A percentile compares a stretch with the other conserved stretches of the same genome.
Evolutionary conservation across 1,140 invertebrate genomes (phyloP).

Genomic region (Nasonia giraulti): DNA sequence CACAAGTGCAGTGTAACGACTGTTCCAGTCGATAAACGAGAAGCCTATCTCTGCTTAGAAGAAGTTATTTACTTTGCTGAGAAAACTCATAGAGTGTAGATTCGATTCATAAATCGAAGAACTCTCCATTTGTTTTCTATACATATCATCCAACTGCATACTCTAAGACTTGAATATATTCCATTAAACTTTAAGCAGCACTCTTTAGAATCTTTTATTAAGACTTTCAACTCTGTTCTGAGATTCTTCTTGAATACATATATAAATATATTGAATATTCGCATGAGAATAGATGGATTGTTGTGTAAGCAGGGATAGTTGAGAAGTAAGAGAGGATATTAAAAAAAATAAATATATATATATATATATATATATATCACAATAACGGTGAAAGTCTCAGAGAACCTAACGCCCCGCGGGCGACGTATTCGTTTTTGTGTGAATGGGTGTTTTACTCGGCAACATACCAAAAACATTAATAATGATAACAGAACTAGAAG

Average conservation of each 20-base stretch:
- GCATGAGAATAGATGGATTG: constrained; percentile 8
- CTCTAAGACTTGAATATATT: constrained; percentile 20
- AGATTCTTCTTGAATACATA: not conserved
- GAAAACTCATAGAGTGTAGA: not conserved
- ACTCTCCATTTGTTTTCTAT: constrained; percentile 22
- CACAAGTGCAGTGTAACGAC: not conserved
- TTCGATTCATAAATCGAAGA: constrained; percentile 5
- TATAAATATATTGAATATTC: not conserved
- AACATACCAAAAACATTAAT: constrained; percentile 34
- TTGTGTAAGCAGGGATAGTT: constrained; percentile 35
- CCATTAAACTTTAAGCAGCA: not conserved
- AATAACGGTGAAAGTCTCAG: constrained; percentile 44
- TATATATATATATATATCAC: constrained; percentile 10
- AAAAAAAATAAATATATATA: constrained; percentile 17
- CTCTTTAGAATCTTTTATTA: not conserved
- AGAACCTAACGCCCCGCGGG: constrained; percentile 30
- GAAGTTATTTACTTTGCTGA: constrained; percentile 1
- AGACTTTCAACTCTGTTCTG: constrained; percentile 9
- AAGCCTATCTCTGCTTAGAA: constrained; percentile 21
- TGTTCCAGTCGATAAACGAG: not conserved
- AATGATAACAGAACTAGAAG: constrained; percentile 28
- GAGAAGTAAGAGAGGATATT: not conserved
- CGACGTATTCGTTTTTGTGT: constrained; percentile 33
- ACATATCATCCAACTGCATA: constrained; percentile 29
- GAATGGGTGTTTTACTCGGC: constrained; percentile 42